Percentiles rank a stretch among this genome's conserved stretches.
Evolutionary conservation across 2,888 invertebrate species (phyloP).

Genomic region (Biston betularia): DNA sequence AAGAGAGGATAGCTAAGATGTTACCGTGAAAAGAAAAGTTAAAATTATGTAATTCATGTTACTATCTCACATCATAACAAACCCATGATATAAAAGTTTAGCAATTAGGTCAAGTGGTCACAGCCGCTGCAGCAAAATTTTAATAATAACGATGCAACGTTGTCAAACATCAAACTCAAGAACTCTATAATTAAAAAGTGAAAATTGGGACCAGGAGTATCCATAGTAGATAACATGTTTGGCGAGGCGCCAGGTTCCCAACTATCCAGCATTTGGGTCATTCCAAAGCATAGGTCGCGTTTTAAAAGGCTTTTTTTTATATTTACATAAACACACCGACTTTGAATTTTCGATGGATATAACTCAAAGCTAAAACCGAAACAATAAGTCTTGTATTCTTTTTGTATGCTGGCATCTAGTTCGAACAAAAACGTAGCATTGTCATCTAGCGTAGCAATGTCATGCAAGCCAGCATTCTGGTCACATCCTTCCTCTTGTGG

Average conservation of each 20-base stretch:
- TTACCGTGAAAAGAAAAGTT: background rate
- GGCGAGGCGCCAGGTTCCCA: slow-evolving; percentile 66
- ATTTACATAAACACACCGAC: slow-evolving; percentile 12
- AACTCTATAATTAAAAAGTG: slow-evolving; percentile 78
- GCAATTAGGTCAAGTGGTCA: slow-evolving; percentile 51
- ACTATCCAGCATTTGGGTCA: slow-evolving; percentile 72
- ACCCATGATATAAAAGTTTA: slow-evolving; percentile 31
- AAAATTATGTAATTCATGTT: too few relatives aligned
- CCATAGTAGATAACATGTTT: slow-evolving; percentile 74
- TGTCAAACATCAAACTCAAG: slow-evolving; percentile 70
- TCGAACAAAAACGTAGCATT: too few relatives aligned
- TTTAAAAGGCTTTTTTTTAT: slow-evolving; percentile 46
- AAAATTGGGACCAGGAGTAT: slow-evolving; percentile 76
- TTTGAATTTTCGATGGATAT: background rate
- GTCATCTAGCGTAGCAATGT: too few relatives aligned
- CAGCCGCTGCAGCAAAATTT: slow-evolving; percentile 40
- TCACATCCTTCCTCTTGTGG: too few relatives aligned
- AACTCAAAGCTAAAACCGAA: too few relatives aligned
- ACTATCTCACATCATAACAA: background rate
- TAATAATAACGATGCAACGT: slow-evolving; percentile 52
- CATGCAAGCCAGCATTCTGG: too few relatives aligned
- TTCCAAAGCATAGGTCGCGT: slow-evolving; percentile 55
- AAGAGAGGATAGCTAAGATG: background rate
- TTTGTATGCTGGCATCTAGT: too few relatives aligned
- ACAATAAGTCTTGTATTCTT: too few relatives aligned